Percentiles rank a stretch among this genome's conserved stretches.
phyloP scores from a whole-genome alignment of 2,888 invertebrate species.

The Drosophila limbata region DNA sequence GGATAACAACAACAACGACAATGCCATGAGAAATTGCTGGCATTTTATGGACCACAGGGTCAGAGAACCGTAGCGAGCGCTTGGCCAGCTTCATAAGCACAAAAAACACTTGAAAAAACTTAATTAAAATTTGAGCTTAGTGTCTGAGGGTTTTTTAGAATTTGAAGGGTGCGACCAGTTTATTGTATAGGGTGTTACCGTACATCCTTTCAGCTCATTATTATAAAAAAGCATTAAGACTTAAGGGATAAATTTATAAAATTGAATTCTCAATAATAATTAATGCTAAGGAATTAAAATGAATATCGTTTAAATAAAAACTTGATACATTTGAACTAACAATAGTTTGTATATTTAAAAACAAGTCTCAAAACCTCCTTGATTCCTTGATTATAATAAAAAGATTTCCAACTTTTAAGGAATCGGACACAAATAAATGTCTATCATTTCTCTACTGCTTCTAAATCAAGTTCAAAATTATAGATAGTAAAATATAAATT shows the following conservation, averaged over 20 bases:
- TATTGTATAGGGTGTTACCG: constrained; percentile 38
- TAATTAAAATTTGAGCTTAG: constrained; percentile 73
- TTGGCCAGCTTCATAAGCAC: constrained; percentile 55
- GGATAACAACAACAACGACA: constrained; percentile 18
- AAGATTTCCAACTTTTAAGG: background rate
- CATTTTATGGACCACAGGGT: constrained; percentile 58
- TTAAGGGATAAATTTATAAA: background rate
- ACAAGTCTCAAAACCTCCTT: no score
- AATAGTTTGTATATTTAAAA: background rate
- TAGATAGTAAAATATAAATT: no score
- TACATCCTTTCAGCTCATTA: constrained; percentile 9
- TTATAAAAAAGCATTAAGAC: background rate
- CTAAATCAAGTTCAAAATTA: no score
- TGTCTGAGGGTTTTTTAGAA: constrained; percentile 35
- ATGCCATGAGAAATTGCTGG: constrained; percentile 47
- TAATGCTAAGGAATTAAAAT: background rate
- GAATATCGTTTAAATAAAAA: background rate
- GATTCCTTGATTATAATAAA: no score
- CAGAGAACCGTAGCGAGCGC: constrained; percentile 41
- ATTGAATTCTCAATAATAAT: background rate
- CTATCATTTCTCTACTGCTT: no score
- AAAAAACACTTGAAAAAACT: constrained; percentile 65
- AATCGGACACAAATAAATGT: no score
- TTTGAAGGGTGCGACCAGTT: constrained; percentile 31
- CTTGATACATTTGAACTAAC: background rate